phyloP scores from a whole-genome alignment of 2,888 invertebrate species.

The Alviniconcha strummeri region DNA sequence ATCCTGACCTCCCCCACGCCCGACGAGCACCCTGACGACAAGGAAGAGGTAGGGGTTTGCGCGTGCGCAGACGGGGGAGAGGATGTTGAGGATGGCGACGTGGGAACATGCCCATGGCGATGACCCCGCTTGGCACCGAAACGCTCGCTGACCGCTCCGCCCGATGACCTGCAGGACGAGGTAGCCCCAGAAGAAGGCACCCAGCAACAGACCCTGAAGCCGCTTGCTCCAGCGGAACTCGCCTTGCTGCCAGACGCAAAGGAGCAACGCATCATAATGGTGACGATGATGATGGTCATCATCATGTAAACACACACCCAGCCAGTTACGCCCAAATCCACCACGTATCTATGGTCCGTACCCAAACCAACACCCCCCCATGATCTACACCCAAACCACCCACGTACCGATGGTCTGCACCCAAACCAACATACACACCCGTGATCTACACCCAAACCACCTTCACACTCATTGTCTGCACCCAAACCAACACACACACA shows the following conservation, averaged over 20 bases:
- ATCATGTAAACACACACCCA: not conserved
- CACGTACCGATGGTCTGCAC: not conserved
- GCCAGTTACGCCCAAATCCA: not conserved
- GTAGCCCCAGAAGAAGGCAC: conserved; percentile 65
- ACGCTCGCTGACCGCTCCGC: conserved; percentile 56
- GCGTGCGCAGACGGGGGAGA: conserved; percentile 55
- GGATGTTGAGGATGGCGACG: conserved; percentile 54
- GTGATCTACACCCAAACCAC: not conserved
- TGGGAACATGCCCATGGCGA: conserved; percentile 57
- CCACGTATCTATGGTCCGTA: not conserved
- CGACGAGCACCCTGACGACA: conserved; percentile 52
- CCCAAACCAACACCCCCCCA: conserved; percentile 3
- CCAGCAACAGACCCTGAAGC: conserved; percentile 56
- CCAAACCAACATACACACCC: not conserved
- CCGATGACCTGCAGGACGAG: conserved; percentile 60
- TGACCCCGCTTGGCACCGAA: conserved; percentile 55
- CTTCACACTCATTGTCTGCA: not conserved
- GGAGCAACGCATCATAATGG: not conserved
- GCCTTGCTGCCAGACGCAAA: conserved; percentile 38
- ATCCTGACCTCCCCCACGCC: conserved; percentile 57
- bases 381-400: not conserved
- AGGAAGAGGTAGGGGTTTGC: conserved; percentile 57
- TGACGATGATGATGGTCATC: not conserved
- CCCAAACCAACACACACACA: not conserved
- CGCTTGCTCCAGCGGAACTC: conserved; percentile 58